A percentile compares a stretch with the other conserved stretches of the same genome.
Evolutionary conservation across 2,797 vertebrate species (phyloP).

Genomic region (Caiman crocodilus): DNA sequence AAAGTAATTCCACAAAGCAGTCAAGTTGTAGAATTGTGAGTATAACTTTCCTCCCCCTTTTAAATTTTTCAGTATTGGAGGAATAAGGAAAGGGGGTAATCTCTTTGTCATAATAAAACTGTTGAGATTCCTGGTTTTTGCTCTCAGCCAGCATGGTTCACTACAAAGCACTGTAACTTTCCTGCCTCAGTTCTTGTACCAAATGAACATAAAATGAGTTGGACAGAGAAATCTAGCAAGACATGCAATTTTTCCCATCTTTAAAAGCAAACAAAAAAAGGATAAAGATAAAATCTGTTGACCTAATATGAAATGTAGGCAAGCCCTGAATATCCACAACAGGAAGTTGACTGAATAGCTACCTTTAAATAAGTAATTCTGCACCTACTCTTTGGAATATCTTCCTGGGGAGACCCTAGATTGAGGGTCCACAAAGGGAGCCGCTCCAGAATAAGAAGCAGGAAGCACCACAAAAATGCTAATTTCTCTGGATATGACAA

Average conservation of each 20-base stretch:
- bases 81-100: background rate
- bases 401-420: no score
- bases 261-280: background rate
- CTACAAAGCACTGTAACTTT: background rate
- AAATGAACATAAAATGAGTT: background rate
- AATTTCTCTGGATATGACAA: no score
- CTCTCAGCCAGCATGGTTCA: background rate
- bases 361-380: background rate
- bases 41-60: background rate
- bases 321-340: background rate
- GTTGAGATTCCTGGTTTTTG: background rate
- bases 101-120: background rate
- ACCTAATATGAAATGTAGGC: background rate
- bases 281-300: background rate
- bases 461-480: no score
- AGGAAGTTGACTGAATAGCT: background rate
- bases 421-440: background rate
- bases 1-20: no score
- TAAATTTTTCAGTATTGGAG: background rate
- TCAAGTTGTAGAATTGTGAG: no score
- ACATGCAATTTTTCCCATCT: background rate
- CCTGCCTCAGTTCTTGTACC: background rate
- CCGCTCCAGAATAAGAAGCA: background rate
- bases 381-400: background rate
- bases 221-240: background rate